Percentiles rank a stretch among this genome's conserved stretches.
Evolutionary conservation across 2,113 vertebrate species (phyloP).

Genomic region (Marmota flaviventris): DNA sequence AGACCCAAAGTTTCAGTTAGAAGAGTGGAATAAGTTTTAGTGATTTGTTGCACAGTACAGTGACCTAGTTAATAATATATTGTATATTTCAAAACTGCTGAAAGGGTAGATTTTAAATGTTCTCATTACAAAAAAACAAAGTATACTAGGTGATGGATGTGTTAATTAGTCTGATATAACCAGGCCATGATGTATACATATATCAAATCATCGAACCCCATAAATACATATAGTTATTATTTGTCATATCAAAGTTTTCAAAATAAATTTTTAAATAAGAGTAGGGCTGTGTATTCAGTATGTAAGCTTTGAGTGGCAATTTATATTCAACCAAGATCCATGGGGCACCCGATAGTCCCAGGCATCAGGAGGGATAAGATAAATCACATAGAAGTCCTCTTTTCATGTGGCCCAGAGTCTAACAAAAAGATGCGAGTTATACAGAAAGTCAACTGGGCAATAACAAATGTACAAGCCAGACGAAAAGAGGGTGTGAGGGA

Average conservation of each 20-base stretch:
- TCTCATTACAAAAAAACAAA: not conserved
- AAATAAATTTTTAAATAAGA: not conserved
- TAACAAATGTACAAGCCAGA: not conserved
- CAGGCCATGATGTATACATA: not conserved
- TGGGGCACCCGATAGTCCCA: not conserved
- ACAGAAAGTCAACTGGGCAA: rapidly evolving
- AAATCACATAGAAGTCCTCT: not conserved
- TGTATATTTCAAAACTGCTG: not conserved
- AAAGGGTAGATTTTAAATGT: not conserved
- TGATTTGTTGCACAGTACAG: not conserved
- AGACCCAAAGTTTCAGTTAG: not conserved
- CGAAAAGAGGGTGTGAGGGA: not conserved
- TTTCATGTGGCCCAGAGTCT: not conserved
- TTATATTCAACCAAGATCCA: not conserved
- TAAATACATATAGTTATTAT: not conserved
- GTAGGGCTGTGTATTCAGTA: not conserved
- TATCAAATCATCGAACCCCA: not conserved
- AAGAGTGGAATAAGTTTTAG: not conserved
- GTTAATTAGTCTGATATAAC: not conserved
- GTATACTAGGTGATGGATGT: not conserved
- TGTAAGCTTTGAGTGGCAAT: not conserved
- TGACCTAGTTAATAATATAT: not conserved
- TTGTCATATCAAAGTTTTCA: not conserved
- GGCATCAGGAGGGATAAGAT: not conserved
- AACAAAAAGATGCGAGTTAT: not conserved